Percentiles rank a stretch among this genome's conserved stretches.
Conservation (phyloP, 2,888 invertebrate genomes). For the Elmis aenea region DNA sequence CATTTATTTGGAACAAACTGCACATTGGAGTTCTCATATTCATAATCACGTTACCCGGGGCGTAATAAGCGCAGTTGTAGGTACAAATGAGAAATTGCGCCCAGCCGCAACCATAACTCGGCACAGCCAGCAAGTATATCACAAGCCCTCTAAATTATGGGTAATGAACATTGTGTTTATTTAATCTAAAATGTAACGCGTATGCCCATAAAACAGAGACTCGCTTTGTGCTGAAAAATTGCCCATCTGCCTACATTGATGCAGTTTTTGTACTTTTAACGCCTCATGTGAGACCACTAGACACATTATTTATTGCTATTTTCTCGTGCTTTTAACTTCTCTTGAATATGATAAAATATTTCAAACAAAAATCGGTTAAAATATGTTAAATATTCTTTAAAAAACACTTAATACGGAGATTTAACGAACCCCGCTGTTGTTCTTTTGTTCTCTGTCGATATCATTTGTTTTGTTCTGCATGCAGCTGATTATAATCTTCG, state of each 20-base stretch:
- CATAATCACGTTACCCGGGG: constrained; percentile 44
- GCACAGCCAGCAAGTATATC: constrained; percentile 41
- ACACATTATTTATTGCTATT: too few relatives aligned
- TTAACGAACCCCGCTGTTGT: too few relatives aligned
- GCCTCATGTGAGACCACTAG: too few relatives aligned
- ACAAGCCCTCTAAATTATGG: constrained; percentile 42
- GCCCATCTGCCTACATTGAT: not conserved
- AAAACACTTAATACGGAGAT: too few relatives aligned
- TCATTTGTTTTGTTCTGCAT: too few relatives aligned
- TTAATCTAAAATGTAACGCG: constrained; percentile 42
- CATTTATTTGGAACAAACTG: constrained; percentile 25
- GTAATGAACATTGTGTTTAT: constrained; percentile 46
- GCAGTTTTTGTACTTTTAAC: not conserved
- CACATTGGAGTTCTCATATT: constrained; percentile 41
- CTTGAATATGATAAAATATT: too few relatives aligned
- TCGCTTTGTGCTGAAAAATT: not conserved
- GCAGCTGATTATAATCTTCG: not conserved
- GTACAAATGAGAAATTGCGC: constrained; percentile 45
- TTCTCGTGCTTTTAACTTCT: too few relatives aligned
- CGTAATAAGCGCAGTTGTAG: constrained; percentile 45
- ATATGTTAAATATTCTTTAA: too few relatives aligned
- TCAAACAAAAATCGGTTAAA: too few relatives aligned
- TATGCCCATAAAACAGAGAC: constrained; percentile 32
- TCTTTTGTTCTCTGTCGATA: too few relatives aligned
- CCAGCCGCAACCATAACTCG: constrained; percentile 43